A percentile compares a stretch with the other conserved stretches of the same genome.
phyloP scores from a whole-genome alignment of 2,113 vertebrate species.

The Calidris pugnax region DNA sequence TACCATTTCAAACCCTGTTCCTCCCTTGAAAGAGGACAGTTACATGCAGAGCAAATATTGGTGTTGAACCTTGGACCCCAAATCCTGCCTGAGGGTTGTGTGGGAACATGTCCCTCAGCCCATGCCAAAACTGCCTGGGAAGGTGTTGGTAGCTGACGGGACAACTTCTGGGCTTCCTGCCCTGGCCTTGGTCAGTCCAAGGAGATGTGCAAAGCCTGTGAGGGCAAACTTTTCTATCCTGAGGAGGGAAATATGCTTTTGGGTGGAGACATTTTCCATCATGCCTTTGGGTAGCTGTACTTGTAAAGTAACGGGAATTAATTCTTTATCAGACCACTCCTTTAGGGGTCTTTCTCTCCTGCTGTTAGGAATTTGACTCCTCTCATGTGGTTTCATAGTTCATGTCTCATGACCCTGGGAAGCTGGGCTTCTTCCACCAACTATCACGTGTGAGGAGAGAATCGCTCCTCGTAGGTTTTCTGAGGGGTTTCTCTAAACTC shows the following conservation, averaged over 20 bases:
- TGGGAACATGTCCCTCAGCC: not conserved
- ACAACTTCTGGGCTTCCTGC: not conserved
- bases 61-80: not conserved
- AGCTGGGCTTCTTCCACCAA: not conserved
- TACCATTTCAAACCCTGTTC: not conserved
- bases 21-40: not conserved
- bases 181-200: not conserved
- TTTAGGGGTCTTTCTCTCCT: not conserved
- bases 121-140: accelerated
- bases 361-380: not conserved
- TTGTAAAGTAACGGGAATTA: not conserved
- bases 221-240: not conserved
- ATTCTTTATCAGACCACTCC: not conserved
- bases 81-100: accelerated
- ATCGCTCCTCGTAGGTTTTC: not conserved
- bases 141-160: not conserved
- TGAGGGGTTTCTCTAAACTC: not conserved
- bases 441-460: not conserved
- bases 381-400: not conserved
- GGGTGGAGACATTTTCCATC: not conserved
- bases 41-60: not conserved
- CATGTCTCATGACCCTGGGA: not conserved
- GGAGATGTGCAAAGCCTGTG: not conserved
- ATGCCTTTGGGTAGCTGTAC: accelerated
- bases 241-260: accelerated